Percentiles rank a stretch among this genome's conserved stretches.
Conservation (phyloP, 2,797 vertebrate species). For the Coranthus polyacanthus region DNA sequence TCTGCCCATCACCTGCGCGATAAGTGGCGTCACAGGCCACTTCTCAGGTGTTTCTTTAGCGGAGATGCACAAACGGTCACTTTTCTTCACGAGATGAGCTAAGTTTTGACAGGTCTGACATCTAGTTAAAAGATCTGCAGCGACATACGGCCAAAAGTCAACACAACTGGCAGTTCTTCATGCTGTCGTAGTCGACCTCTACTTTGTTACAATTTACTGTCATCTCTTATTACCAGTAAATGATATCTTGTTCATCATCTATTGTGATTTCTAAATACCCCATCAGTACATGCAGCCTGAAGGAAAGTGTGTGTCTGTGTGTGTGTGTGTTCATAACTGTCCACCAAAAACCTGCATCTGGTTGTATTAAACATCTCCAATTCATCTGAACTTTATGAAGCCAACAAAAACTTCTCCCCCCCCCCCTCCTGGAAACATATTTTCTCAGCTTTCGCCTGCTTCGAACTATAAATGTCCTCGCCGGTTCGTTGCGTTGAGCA, state of each 20-base stretch:
- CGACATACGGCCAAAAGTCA: neutral
- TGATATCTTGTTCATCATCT: constrained; percentile 21
- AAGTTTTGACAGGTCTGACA: constrained; percentile 16
- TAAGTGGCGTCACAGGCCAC: too few relatives aligned
- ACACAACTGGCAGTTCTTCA: constrained; percentile 15
- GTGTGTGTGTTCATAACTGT: constrained; percentile 5
- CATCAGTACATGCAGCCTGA: constrained; percentile 10
- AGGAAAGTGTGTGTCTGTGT: constrained; percentile 1
- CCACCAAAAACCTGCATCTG: constrained; percentile 28
- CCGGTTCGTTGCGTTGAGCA: neutral
- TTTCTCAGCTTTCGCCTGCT: neutral
- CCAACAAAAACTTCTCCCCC: neutral
- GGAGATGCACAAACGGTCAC: too few relatives aligned
- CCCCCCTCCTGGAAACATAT: neutral
- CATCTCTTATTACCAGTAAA: constrained; percentile 30
- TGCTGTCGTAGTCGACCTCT: constrained; percentile 14
- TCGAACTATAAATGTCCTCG: neutral
- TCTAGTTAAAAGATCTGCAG: constrained; percentile 15
- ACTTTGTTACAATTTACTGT: constrained; percentile 39
- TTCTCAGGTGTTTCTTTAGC: too few relatives aligned
- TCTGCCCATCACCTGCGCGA: too few relatives aligned
- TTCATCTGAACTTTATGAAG: neutral
- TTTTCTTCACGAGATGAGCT: constrained; percentile 13
- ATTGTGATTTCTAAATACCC: constrained; percentile 7
- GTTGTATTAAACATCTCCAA: constrained; percentile 16